Percentiles rank a stretch among this genome's conserved stretches.
These are phyloP conservation scores for Botia kubotai DNA, from an alignment of 2,797 vertebrate species.

Conservation along the genomic window DNA sequence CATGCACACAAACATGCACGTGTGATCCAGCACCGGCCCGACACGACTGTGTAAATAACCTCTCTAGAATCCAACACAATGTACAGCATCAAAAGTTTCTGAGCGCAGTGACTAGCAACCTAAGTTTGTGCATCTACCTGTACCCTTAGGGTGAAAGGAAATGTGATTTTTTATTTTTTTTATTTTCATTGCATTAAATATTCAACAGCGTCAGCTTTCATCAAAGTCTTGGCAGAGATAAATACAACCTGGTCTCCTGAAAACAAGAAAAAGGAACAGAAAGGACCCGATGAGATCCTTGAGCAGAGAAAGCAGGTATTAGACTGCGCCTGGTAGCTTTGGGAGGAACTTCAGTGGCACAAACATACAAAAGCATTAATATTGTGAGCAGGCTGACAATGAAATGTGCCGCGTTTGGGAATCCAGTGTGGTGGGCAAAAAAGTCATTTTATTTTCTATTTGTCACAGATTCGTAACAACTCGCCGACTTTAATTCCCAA, in stretches of 20 bases:
- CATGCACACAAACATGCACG: slow-evolving; percentile 8
- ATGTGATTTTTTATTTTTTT: slow-evolving; percentile 17
- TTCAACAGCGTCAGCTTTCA: slow-evolving; percentile 41
- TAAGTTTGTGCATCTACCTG: slow-evolving; percentile 5
- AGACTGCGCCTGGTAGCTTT: neutral
- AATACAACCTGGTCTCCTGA: slow-evolving; percentile 28
- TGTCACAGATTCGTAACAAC: slow-evolving; percentile 13
- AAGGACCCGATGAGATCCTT: neutral
- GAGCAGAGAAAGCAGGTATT: neutral
- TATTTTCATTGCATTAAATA: slow-evolving; percentile 36
- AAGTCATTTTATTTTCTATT: neutral
- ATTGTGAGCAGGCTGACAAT: neutral
- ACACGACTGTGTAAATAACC: neutral
- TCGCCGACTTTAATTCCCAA: slow-evolving; percentile 13
- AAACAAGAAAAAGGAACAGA: slow-evolving; percentile 5
- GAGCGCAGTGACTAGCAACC: neutral
- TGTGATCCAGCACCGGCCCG: neutral
- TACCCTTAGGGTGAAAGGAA: slow-evolving; percentile 19
- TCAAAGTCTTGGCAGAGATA: slow-evolving; percentile 35
- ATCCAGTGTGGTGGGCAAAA: neutral
- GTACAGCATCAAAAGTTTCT: neutral
- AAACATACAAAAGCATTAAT: neutral
- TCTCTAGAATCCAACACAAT: neutral
- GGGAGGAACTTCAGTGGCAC: neutral
- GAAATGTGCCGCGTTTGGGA: neutral